Evolutionary conservation across 2,797 vertebrate species (phyloP), one percentile per base, ranked within the genome.

Genomic region (Danio jaintianensis): DNA sequence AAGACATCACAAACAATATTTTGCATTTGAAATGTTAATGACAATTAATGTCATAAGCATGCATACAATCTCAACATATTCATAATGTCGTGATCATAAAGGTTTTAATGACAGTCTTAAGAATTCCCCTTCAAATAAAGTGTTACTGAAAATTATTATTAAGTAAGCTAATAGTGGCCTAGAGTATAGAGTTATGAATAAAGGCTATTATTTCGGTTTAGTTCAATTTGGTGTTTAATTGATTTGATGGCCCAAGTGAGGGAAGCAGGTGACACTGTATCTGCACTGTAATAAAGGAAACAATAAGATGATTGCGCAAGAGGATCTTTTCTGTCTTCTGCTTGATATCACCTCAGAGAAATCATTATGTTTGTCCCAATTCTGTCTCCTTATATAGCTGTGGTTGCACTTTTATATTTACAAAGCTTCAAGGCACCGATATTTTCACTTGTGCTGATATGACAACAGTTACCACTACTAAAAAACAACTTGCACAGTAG

Each of bases 391-490:
- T 29, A 16, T 78, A 29, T 62, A 67, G 53, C 36, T 56, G 66
- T 55, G 59, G 36, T 45, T 58, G 75, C 8, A 61, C 18, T 52
- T 16, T 78, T 78, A 40, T 47, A 79, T 78, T 78, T 75, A 63
- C 78, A 79, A 85, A 81, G 45, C 18, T 36, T 45, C 59, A 75
- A 67, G 20, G 48, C 67, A 70, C 47, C 48, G 18, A n/a, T 70
- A 69, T 70, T 52, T 69, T 18, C 10, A 70, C 88, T 84, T 85
- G 18, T 86, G 87, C 88, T 89, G 87, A 89, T 79, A 50, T 88
- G 85, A 88, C 76, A 86, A 85, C 87, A 84, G 85, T 89, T 87
- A 83, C 77, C 58, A 68, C 86, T 76, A 82, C 91, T 88, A 89
- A 76, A 52, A 85, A 29, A 29, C 29, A 90, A 90, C 88, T 88